Base-by-base conservation (phyloP, 2,888 invertebrate genomes). In the Unio pictorum region DNA sequence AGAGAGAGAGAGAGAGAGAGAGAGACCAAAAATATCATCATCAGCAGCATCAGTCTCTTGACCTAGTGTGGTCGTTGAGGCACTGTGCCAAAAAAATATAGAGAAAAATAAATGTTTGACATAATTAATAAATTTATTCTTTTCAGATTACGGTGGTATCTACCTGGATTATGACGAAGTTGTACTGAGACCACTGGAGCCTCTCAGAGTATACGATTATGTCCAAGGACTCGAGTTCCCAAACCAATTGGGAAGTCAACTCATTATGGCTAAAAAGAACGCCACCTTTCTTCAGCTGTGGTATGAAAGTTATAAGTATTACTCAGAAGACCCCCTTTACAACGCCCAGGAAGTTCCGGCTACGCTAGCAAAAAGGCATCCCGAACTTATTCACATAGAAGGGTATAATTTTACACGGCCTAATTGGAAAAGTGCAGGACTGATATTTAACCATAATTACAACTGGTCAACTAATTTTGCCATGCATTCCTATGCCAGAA, bases 331-430 rank as follows among this genome's bases (percentile, higher is more conserved):
- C 18, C 65, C 65, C 65, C 61, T 60, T 11, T 59, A 69, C 61
- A 69, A 69, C 34, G 58, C 69, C 15, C 56, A 65, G 17, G 30
- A 55, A 28, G 55, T 54, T 26, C 69, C 69, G 5, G 54, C 56
- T 61, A 65, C 58, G 23, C 57, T 69, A 3, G 65, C 69, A 8
- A 69, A 69, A 55, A 34, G 17, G 4, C 59, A 69, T 45, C 69
- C 69, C 15, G 60, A 60, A 55, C 28, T 69, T 26, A 69, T 69
- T 23, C 69, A 69, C 60, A 61, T 69, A 7, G 69, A 69, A 18
- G 69, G 69, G 1, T 69, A 55, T 61, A 69, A 69, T 56, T 69
- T 69, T 57, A 69, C 69, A 11, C 60, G 69, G 4, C 69, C 69
- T 7, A 68, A 58, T 54, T 63, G 59, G 30, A 26, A 54, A 23